Conservation (phyloP, 2,888 invertebrate genomes). For the Craniophora ligustri region DNA sequence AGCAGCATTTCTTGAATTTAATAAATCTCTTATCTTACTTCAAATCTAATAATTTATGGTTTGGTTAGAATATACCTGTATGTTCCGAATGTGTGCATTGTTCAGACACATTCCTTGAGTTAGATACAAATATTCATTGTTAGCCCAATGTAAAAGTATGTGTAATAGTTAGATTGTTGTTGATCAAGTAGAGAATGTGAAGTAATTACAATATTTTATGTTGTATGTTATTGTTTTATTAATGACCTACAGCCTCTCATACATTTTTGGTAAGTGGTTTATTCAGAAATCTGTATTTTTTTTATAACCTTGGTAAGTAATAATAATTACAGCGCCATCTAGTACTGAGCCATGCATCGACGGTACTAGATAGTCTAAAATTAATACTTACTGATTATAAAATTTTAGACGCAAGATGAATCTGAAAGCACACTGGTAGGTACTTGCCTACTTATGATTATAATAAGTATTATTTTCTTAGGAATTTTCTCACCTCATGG, state of each 20-base stretch:
- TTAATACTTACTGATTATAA: no score
- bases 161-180: constrained; percentile 24
- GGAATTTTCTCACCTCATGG: no score
- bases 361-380: no score
- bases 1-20: background rate
- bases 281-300: no score
- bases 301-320: no score
- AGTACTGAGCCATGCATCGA: no score
- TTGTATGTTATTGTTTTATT: constrained; percentile 17
- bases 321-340: no score
- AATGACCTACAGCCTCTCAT: background rate
- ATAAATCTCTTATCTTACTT: no score
- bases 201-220: constrained; percentile 45
- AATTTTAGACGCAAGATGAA: no score
- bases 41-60: background rate
- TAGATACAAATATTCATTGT: constrained; percentile 7
- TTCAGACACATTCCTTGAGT: constrained; percentile 37
- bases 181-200: constrained; percentile 30
- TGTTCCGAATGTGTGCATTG: constrained; percentile 37
- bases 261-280: background rate
- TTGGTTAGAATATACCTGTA: background rate
- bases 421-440: no score
- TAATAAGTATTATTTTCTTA: no score
- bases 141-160: constrained; percentile 29
- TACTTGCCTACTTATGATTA: no score